These are phyloP conservation scores for Temnothorax rugatulus DNA, from an alignment of 2,888 invertebrate species.

Conservation along the genomic window DNA sequence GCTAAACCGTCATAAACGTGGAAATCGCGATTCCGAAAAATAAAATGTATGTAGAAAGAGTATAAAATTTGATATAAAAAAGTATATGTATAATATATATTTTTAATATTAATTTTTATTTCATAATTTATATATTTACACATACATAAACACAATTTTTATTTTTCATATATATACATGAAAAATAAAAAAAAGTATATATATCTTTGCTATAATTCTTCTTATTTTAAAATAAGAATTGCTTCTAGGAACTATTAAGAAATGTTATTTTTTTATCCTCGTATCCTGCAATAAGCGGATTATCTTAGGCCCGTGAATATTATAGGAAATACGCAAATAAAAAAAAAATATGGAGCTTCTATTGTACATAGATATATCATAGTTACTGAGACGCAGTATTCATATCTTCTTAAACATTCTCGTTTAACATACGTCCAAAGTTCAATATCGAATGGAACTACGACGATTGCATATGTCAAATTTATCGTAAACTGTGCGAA, in stretches of 20 bases:
- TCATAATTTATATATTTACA: slow-evolving; percentile 10
- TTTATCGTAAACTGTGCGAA: slow-evolving; percentile 22
- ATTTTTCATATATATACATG: background rate
- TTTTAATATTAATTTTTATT: background rate
- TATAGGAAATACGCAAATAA: background rate
- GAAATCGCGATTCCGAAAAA: background rate
- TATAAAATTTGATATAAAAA: background rate
- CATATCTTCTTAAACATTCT: slow-evolving; percentile 51
- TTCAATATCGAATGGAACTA: slow-evolving; percentile 11
- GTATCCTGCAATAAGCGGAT: background rate
- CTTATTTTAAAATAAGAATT: background rate
- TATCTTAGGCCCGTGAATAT: background rate
- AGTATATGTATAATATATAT: background rate
- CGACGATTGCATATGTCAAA: background rate
- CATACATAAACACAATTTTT: background rate
- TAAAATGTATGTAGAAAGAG: background rate
- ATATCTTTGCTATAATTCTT: background rate
- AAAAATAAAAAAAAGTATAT: background rate
- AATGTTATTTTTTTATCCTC: background rate
- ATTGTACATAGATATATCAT: slow-evolving; percentile 30
- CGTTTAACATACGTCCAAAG: slow-evolving; percentile 22
- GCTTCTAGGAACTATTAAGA: background rate
- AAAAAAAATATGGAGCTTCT: slow-evolving; percentile 28
- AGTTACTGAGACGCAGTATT: slow-evolving; percentile 24
- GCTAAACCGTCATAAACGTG: background rate